Percentiles rank a stretch among this genome's conserved stretches.
Evolutionary conservation across 2,888 invertebrate genomes (phyloP).

Genomic region (Odontomyia ornata): DNA sequence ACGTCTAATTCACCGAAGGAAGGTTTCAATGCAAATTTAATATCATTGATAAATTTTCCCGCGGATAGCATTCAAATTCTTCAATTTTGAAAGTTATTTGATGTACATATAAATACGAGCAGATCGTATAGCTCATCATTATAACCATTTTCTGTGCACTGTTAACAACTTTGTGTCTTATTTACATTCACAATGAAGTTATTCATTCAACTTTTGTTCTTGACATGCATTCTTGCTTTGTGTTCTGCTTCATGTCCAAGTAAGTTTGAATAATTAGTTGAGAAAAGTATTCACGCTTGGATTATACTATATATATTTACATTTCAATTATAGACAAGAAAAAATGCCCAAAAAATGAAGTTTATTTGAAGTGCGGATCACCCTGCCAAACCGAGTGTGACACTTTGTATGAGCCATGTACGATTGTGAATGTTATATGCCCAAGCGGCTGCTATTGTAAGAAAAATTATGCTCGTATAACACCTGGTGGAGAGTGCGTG

Average conservation of each 20-base stretch:
- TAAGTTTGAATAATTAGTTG: constrained; percentile 1
- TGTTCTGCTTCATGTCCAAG: background rate
- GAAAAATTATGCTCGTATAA: constrained; percentile 57
- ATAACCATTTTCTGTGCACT: too few species aligned
- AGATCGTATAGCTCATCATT: too few species aligned
- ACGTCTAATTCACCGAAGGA: too few species aligned
- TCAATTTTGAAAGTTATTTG: too few species aligned
- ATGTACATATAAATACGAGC: too few species aligned
- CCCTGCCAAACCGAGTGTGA: constrained; percentile 59
- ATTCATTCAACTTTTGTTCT: background rate
- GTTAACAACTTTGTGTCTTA: too few species aligned
- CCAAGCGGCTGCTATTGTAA: constrained; percentile 61
- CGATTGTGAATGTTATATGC: constrained; percentile 55
- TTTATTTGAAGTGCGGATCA: constrained; percentile 55
- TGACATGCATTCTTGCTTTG: background rate
- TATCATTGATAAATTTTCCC: too few species aligned
- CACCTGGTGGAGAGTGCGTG: constrained; percentile 54
- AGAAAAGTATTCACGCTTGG: too few species aligned
- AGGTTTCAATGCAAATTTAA: too few species aligned
- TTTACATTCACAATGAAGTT: background rate
- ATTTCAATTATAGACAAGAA: background rate
- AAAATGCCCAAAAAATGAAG: constrained; percentile 55
- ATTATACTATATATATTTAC: too few species aligned
- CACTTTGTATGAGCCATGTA: constrained; percentile 57
- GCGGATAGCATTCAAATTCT: too few species aligned